phyloP scores from a whole-genome alignment of 2,888 invertebrate genomes.

The Thysanoteuthis rhombus region DNA sequence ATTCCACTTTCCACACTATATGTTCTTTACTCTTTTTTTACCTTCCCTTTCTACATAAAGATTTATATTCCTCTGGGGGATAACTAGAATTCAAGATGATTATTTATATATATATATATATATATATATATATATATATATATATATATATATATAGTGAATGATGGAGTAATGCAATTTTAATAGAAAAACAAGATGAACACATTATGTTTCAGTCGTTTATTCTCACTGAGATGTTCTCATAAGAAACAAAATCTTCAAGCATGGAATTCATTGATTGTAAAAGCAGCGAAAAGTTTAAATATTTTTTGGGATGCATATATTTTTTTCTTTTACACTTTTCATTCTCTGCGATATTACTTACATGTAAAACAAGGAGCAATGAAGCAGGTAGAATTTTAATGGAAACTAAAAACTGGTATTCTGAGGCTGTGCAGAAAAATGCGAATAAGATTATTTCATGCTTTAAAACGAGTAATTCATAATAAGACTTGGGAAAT shows the following conservation, averaged over 20 bases:
- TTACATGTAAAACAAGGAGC: too few relatives aligned
- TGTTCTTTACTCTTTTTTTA: not conserved
- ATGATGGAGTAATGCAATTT: not conserved
- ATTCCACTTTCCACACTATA: not conserved
- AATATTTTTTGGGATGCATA: not conserved
- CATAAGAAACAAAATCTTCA: not conserved
- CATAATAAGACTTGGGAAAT: too few relatives aligned
- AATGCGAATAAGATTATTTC: too few relatives aligned
- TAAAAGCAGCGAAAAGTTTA: not conserved
- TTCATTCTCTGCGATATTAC: too few relatives aligned
- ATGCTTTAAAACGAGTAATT: too few relatives aligned
- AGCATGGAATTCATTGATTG: not conserved
- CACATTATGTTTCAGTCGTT: not conserved
- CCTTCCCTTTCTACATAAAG: not conserved
- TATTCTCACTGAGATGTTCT: not conserved
- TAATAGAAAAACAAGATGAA: not conserved
- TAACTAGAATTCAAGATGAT: not conserved
- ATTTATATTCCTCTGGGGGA: not conserved
- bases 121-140: not conserved
- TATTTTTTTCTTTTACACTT: too few relatives aligned
- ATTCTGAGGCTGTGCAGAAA: too few relatives aligned
- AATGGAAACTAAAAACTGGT: too few relatives aligned
- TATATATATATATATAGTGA: not conserved
- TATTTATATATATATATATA: not conserved
- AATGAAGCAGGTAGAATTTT: too few relatives aligned